Conservation (phyloP, 2,888 invertebrate species). For the Cryptophagus acutangulus region DNA sequence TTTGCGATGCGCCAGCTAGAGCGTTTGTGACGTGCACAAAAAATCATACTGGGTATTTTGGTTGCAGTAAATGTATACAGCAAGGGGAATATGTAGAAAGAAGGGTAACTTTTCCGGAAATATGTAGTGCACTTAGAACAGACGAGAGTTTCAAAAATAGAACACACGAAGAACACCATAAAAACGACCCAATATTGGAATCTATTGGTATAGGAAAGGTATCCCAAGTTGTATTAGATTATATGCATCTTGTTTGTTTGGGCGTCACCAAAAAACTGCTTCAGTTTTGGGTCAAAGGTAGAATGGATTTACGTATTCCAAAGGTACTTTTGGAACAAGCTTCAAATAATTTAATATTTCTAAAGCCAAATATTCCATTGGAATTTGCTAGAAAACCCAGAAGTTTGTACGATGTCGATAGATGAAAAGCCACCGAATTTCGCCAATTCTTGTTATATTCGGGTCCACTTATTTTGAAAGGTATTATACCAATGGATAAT, state of each 20-base stretch:
- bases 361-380: conserved; percentile 11
- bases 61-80: conserved; percentile 22
- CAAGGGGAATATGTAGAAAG: conserved; percentile 16
- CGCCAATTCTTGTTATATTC: conserved; percentile 17
- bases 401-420: conserved; percentile 14
- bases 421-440: conserved; percentile 23
- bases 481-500: background rate
- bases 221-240: conserved; percentile 18
- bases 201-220: conserved; percentile 20
- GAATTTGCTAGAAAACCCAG: conserved; percentile 21
- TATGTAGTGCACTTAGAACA: conserved; percentile 12
- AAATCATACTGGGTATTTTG: conserved; percentile 22
- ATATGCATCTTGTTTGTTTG: conserved; percentile 22
- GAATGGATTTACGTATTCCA: conserved; percentile 13
- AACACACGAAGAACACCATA: conserved; percentile 21
- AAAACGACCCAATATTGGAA: conserved; percentile 18
- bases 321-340: conserved; percentile 6
- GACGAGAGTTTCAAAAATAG: conserved; percentile 15
- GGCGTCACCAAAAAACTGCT: conserved; percentile 25
- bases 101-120: conserved; percentile 12
- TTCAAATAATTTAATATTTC: conserved; percentile 5
- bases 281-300: conserved; percentile 14
- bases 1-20: conserved; percentile 25
- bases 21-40: conserved; percentile 21
- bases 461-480: conserved; percentile 14